Evolutionary conservation across 2,797 vertebrate genomes (phyloP).

Genomic region (Tauraco hartlaubi): DNA sequence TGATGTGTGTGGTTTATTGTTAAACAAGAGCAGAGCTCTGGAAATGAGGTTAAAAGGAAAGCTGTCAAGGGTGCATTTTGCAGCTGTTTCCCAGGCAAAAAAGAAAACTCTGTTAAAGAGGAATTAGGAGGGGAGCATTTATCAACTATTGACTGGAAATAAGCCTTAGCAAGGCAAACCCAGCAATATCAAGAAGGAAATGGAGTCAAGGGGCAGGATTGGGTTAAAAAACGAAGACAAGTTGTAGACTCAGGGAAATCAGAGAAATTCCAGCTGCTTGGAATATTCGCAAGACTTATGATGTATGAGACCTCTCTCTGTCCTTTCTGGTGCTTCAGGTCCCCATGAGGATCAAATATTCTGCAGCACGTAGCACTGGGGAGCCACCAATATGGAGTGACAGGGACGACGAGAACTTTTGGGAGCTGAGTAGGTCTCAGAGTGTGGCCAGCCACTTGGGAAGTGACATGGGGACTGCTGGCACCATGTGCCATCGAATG

Average conservation of each 20-base stretch:
- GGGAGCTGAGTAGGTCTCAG: background rate
- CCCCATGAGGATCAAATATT: background rate
- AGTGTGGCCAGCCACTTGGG: rapidly evolving
- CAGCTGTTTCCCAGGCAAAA: background rate
- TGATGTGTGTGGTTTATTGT: slow-evolving; percentile 27
- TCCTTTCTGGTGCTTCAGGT: background rate
- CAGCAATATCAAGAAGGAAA: background rate
- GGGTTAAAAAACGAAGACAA: background rate
- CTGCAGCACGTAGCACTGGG: background rate
- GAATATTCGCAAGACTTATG: background rate
- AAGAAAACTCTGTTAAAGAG: background rate
- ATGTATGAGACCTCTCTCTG: background rate
- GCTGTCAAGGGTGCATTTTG: slow-evolving; percentile 21
- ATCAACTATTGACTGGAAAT: background rate
- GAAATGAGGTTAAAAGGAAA: slow-evolving; percentile 50
- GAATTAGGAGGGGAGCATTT: background rate
- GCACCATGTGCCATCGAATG: rapidly evolving
- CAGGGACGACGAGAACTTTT: background rate
- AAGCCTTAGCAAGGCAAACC: background rate
- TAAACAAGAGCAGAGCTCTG: slow-evolving; percentile 46
- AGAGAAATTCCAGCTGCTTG: background rate
- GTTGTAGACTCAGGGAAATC: background rate
- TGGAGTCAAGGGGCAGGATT: background rate
- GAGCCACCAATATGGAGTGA: background rate
- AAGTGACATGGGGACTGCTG: background rate